Base-by-base conservation (phyloP, 2,113 vertebrate species). In the Turdus rufiventris region DNA sequence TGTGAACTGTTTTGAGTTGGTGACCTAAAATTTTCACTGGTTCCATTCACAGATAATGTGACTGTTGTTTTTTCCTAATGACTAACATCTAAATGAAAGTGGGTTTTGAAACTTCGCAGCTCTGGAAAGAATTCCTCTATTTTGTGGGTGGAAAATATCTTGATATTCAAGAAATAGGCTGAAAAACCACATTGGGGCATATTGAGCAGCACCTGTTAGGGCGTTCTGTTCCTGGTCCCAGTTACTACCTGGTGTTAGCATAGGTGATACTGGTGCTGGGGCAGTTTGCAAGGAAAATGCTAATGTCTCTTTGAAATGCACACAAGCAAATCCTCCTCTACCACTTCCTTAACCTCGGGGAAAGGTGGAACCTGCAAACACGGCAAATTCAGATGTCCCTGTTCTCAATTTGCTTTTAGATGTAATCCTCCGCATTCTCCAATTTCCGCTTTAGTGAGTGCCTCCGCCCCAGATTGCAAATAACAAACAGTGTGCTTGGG, bases 231-330 rank as follows among this genome's bases (percentile, higher is more conserved):
- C 38, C 79, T 1, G 16, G 23, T 84, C 38, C 19, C 4, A 2
- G 67, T 82, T 76, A 8, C 77, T 68, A 1, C 0, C 12, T 74
- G 56, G 2, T 67, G 47, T 73, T 80, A 85, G 61, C 36, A 14
- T 23, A 33, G 71, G 33, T 94, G 80, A 62, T 71, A 21, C 43
- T 67, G 70, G 61, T 65, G 88, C 81, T 1, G 9, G 70, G 77
- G 86, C 89, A 92, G 48, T 72, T 89, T 80, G 86, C 83, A 94
- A 74, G 89, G 48, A 82, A 91, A 92, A 94, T 96, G 91, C 80
- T 94, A 92, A 93, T 94, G 87, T 45, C 66, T 92, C 91, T 97
- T 94, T 96, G 96, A 95, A 96, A 87, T 94, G 84, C 81, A 79
- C 29, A 31, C 70, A 91, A 88, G 84, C 93, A 94, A 94, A 94